Conservation (phyloP, 1,140 invertebrate genomes). For the Penaeus chinensis region DNA sequence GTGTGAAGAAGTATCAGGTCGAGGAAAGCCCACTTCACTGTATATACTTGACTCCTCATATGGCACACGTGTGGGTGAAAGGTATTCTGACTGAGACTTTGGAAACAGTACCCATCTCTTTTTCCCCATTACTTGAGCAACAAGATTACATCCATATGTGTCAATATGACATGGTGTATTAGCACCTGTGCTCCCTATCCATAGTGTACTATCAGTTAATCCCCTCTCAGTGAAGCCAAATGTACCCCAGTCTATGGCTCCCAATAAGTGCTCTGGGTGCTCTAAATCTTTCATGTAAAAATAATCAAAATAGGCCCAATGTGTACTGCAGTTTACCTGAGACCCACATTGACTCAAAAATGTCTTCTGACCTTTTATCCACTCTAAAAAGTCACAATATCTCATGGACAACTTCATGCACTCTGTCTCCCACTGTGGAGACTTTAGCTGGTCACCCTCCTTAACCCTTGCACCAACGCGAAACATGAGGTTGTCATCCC, state of each 20-base stretch:
- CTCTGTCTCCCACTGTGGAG: slow-evolving; percentile 42
- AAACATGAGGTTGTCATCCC: slow-evolving; percentile 17
- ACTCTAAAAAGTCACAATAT: slow-evolving; percentile 19
- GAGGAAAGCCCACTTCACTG: slow-evolving; percentile 76
- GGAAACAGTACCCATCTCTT: slow-evolving; percentile 96
- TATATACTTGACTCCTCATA: slow-evolving; percentile 98
- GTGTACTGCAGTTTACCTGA: slow-evolving; percentile 14
- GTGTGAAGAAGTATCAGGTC: slow-evolving; percentile 66
- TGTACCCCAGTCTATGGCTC: slow-evolving; percentile 79
- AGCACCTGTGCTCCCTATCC: slow-evolving; percentile 88
- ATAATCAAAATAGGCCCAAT: slow-evolving; percentile 63
- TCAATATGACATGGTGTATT: slow-evolving; percentile 95
- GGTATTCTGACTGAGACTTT: slow-evolving; percentile 75
- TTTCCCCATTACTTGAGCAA: slow-evolving; percentile 88
- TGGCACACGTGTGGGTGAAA: slow-evolving; percentile 88
- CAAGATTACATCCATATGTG: slow-evolving; percentile 93
- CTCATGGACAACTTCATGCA: slow-evolving; percentile 29
- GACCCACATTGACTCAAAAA: slow-evolving; percentile 10
- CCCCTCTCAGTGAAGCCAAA: slow-evolving; percentile 81
- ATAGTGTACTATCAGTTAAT: slow-evolving; percentile 82
- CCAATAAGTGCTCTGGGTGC: slow-evolving; percentile 23
- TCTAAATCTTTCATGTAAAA: slow-evolving; percentile 48
- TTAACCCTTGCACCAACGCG: slow-evolving; percentile 11
- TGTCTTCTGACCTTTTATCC: slow-evolving; percentile 16
- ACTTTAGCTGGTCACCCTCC: background rate